Evolutionary conservation across 2,888 invertebrate genomes (phyloP).

Genomic region (Lasioglossum lativentre): DNA sequence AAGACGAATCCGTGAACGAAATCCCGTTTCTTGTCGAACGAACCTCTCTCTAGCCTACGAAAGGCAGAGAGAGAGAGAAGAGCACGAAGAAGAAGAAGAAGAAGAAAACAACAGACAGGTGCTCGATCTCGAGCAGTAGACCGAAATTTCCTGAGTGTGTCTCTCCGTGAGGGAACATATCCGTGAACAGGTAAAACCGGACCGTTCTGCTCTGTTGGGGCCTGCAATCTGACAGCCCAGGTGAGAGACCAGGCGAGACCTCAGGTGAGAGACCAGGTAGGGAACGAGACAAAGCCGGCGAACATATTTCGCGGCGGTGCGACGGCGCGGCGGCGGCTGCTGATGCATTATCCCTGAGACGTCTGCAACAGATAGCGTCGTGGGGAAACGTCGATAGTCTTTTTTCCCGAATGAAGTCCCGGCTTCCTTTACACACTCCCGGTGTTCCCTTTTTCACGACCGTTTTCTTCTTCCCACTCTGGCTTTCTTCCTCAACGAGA

Average conservation of each 20-base stretch:
- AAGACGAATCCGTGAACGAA: conserved; percentile 18
- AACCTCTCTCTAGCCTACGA: neutral
- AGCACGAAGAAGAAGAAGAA: neutral
- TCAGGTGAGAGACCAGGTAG: conserved; percentile 24
- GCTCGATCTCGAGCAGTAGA: neutral
- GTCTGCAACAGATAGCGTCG: conserved; percentile 72
- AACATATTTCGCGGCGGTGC: conserved; percentile 62
- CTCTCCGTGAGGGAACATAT: neutral
- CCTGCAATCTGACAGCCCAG: conserved; percentile 24
- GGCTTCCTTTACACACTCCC: neutral
- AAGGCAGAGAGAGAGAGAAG: neutral
- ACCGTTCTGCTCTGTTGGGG: conserved; percentile 14
- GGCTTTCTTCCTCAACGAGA: neutral
- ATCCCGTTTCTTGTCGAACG: conserved; percentile 8
- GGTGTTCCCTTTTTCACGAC: neutral
- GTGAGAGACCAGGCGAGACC: conserved; percentile 12
- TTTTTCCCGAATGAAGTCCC: conserved; percentile 63
- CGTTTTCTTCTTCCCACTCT: neutral
- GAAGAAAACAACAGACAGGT: neutral
- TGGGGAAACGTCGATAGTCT: conserved; percentile 70
- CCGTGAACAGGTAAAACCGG: neutral
- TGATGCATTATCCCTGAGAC: conserved; percentile 73
- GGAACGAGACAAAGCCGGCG: conserved; percentile 39
- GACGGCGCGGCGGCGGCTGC: conserved; percentile 28
- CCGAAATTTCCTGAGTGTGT: conserved; percentile 20